Base-by-base conservation (phyloP, 2,888 invertebrate genomes). In the Chloroclystis v-ata region DNA sequence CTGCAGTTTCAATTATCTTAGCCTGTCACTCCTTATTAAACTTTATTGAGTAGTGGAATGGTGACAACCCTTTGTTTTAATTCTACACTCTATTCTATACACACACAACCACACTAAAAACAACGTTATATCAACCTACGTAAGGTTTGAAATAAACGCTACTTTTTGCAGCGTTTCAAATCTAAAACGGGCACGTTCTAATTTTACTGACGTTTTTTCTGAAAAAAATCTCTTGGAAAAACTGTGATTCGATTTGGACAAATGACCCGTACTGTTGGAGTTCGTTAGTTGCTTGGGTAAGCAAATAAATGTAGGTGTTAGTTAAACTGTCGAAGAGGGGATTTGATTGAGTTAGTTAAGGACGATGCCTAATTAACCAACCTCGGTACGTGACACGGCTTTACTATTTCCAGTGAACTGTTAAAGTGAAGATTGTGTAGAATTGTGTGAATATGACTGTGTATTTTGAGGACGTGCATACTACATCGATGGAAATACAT, bases 41-140 rank as follows among this genome's bases (percentile, higher is more conserved):
- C 70, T 78, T 77, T 78, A 78, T 78, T 76, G 77, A 74, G 72
- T 72, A 66, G 69, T 69, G 67, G 64, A 67, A 65, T 67, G 67
- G 72, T 73, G 74, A 77, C 75, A 77, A 75, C 75, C 75, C 78
- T 78, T 78, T 78, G 78, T 78, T 77, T 75, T 77, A 78, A 78
- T 77, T 76, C 65, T 60, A 66, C 57, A 60, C 65, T 59, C 65
- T 60, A 69, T 50, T 47, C 44, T 68, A n/a, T n/a, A n/a, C 60
- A 72, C 63, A 45, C 58, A 13, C 9, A 11, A 28, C 8, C 30
- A 14, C 49, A 35, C 59, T 39, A 1, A 37, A 16, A 13, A 14
- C 16, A 43, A 24, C 43, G 56, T 11, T 69, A 63, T 45, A 8
- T 3, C 50, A 1, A 13, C 2, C n/a, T 0, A 0, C 1, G 12